Base-by-base conservation (phyloP, 2,797 vertebrate genomes). In the Rhodeus uyekii region DNA sequence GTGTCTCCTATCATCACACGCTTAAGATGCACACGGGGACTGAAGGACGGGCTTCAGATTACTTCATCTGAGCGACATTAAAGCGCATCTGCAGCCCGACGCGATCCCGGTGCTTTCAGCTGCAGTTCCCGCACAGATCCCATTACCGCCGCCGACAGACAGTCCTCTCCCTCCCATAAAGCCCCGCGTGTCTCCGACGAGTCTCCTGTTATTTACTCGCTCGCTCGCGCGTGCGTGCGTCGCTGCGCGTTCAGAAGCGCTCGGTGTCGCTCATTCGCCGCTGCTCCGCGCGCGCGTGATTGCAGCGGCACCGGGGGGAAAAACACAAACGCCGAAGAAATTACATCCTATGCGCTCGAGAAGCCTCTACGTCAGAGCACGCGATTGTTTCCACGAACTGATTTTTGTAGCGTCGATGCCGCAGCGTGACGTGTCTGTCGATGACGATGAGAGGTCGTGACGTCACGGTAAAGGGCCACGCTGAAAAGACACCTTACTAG, bases 1-100 rank as follows among this genome's bases (percentile, higher is more conserved):
- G 97, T 98, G 96, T 99, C 97, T 96, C 97, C 97, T 98, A 98
- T 91, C 93, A 94, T 94, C 91, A 93, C 92, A 92, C 78, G 82
- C 78, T 60, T 34, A 44, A 74, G 58, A 50, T 64, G 69, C 34
- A 63, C 34, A 67, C 55, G 53, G 65, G 7, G 72, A 76, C 78
- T 91, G 88, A 86, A 86, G 68, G 19, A 44, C 65, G 44, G 68
- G 86, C 67, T 84, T 81, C 79, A 32, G 75, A 81, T 84, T 78
- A 84, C 75, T 78, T 67, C 79, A 71, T 81, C 27, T 67, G 42
- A 58, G 48, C n/a, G 7, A 77, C 24, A 76, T 42, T 38, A 68
- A 68, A 61, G 78, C 22, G 61, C 69, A 81, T 74, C 46, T 65
- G 67, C 38, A 68, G 76, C 24, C 34, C 18, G 63, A 53, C 75